Percentiles rank a stretch among this genome's conserved stretches.
These are phyloP conservation scores for Polia nebulosa DNA, from an alignment of 2,888 invertebrate genomes.

Conservation along the genomic window DNA sequence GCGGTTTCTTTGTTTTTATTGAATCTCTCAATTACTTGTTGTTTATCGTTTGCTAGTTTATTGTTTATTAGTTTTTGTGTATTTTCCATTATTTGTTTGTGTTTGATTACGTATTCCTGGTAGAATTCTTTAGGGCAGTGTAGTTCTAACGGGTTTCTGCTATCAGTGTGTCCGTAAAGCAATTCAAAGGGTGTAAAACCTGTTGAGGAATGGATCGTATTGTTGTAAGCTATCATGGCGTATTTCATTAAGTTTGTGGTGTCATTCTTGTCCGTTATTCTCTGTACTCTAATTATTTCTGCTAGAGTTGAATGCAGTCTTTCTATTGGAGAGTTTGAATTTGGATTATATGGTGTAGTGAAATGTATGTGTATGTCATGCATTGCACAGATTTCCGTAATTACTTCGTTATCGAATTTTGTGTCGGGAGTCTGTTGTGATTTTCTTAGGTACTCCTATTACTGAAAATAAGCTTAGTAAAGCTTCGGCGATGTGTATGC, in stretches of 20 bases:
- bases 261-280: constrained; percentile 61
- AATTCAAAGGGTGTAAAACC: constrained; percentile 66
- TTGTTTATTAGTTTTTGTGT: constrained; percentile 53
- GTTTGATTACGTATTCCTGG: constrained; percentile 94
- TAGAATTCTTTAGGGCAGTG: constrained; percentile 84
- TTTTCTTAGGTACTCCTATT: constrained; percentile 59
- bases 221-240: constrained; percentile 66
- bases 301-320: constrained; percentile 55
- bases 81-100: constrained; percentile 75
- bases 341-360: constrained; percentile 59
- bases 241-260: constrained; percentile 61
- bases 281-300: constrained; percentile 57
- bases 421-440: constrained; percentile 65
- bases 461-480: constrained; percentile 54
- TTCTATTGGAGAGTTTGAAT: constrained; percentile 62
- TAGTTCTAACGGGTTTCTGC: constrained; percentile 66
- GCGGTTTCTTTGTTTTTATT: constrained; percentile 48
- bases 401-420: constrained; percentile 66
- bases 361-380: constrained; percentile 60
- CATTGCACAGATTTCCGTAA: constrained; percentile 59
- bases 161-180: constrained; percentile 66
- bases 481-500: constrained; percentile 60
- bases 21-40: constrained; percentile 45
- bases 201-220: constrained; percentile 65
- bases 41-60: constrained; percentile 47